Conservation (phyloP, 2,888 invertebrate genomes). For the Brachypalpus laphriformis region DNA sequence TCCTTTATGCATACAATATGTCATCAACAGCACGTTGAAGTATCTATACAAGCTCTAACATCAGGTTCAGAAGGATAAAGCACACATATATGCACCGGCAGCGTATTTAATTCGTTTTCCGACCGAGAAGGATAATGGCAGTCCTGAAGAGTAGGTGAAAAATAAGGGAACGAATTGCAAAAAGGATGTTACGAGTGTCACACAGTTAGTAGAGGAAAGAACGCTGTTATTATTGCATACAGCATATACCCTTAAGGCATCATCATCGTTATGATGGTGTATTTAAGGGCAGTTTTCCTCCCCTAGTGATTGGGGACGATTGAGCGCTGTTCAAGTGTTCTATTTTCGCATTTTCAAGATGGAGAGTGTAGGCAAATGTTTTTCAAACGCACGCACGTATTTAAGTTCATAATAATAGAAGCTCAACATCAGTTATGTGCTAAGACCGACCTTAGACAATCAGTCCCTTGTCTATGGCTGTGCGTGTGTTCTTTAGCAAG, state of each 20-base stretch:
- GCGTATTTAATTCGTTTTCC: slow-evolving; percentile 60
- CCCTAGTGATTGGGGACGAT: slow-evolving; percentile 13
- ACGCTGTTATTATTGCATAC: slow-evolving; percentile 37
- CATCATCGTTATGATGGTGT: slow-evolving; percentile 42
- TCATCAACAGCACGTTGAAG: slow-evolving; percentile 58
- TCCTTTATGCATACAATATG: slow-evolving; percentile 59
- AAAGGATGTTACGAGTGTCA: slow-evolving; percentile 75
- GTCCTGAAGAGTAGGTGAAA: slow-evolving; percentile 57
- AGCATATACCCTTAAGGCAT: slow-evolving; percentile 40
- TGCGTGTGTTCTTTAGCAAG: slow-evolving; percentile 34
- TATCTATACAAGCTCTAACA: slow-evolving; percentile 42
- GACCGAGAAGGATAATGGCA: slow-evolving; percentile 47
- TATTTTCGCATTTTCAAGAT: slow-evolving; percentile 47
- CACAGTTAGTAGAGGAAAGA: slow-evolving; percentile 61
- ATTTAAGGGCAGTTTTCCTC: slow-evolving; percentile 40
- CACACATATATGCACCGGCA: slow-evolving; percentile 3
- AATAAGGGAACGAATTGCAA: slow-evolving; percentile 45
- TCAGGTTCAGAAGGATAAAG: background rate
- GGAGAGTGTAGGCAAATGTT: slow-evolving; percentile 50
- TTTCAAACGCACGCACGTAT: slow-evolving; percentile 29
- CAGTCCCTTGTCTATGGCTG: slow-evolving; percentile 30
- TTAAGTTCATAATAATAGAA: slow-evolving; percentile 42
- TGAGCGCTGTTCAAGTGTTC: slow-evolving; percentile 57
- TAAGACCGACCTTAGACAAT: slow-evolving; percentile 65
- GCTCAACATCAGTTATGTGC: background rate